phyloP scores from a whole-genome alignment of 2,113 vertebrate species.

The Acinonyx jubatus region DNA sequence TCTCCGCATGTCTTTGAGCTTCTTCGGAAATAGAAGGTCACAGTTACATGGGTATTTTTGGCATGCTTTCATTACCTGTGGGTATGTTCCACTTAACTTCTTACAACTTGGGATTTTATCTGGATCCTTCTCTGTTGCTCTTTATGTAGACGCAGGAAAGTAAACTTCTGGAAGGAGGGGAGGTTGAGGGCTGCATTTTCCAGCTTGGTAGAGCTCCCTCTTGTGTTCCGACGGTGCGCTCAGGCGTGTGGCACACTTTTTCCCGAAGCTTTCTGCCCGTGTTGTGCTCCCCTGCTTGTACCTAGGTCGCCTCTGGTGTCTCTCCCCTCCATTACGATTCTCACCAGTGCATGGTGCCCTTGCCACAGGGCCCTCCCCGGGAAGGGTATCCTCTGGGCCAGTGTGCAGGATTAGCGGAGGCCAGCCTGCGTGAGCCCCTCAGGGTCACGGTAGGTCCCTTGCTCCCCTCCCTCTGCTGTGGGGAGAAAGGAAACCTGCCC shows the following conservation, averaged over 20 bases:
- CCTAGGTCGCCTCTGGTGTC: not conserved
- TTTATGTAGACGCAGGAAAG: not conserved
- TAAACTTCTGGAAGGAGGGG: not conserved
- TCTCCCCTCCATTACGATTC: not conserved
- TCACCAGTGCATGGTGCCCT: not conserved
- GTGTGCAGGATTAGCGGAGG: not conserved
- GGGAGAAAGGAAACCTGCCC: not conserved
- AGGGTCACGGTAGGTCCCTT: no score
- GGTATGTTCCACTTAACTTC: not conserved
- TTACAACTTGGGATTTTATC: not conserved
- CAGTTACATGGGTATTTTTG: not conserved
- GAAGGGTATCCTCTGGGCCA: not conserved
- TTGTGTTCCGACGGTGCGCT: fast-evolving
- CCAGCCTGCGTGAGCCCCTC: not conserved
- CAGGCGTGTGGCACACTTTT: not conserved
- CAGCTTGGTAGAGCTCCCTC: not conserved
- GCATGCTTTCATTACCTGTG: not conserved
- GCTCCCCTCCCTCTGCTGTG: not conserved
- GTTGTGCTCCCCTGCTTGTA: no score
- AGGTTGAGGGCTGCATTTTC: not conserved
- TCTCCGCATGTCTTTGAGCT: not conserved
- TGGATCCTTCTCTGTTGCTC: not conserved
- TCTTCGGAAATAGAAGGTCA: conserved; percentile 16
- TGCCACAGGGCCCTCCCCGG: not conserved
- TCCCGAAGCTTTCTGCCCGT: not conserved